Evolutionary conservation across 2,888 invertebrate species (phyloP).

Genomic region (Orchesella flavescens): DNA sequence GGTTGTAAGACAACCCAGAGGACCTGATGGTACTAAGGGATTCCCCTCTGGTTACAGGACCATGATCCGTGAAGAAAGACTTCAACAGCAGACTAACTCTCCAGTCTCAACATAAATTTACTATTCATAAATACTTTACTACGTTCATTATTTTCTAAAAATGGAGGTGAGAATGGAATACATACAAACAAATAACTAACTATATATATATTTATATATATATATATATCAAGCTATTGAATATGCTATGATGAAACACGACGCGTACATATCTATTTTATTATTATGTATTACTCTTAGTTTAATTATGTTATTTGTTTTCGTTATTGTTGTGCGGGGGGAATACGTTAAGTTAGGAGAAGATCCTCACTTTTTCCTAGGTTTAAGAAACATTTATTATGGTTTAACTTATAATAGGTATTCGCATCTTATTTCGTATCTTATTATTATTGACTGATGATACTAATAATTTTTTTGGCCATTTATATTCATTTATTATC

Average conservation of each 20-base stretch:
- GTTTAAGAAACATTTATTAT: background rate
- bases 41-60: slow-evolving; percentile 67
- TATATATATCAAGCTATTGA: slow-evolving; percentile 11
- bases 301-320: too few relatives aligned
- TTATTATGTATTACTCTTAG: too few relatives aligned
- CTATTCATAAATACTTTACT: background rate
- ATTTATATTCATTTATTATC: background rate
- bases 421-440: background rate
- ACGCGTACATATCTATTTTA: too few relatives aligned
- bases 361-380: background rate
- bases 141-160: slow-evolving; percentile 9
- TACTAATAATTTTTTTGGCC: slow-evolving; percentile 14
- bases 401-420: background rate
- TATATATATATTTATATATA: slow-evolving; percentile 24
- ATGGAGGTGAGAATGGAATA: slow-evolving; percentile 1
- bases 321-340: too few relatives aligned
- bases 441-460: slow-evolving; percentile 35
- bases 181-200: slow-evolving; percentile 11
- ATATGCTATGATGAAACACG: too few relatives aligned
- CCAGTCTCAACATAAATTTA: slow-evolving; percentile 64
- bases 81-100: slow-evolving; percentile 60
- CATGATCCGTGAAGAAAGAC: slow-evolving; percentile 66
- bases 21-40: slow-evolving; percentile 71
- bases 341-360: too few relatives aligned
- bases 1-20: slow-evolving; percentile 69